phyloP scores from a whole-genome alignment of 2,888 invertebrate genomes.

The Encarsia formosa region DNA sequence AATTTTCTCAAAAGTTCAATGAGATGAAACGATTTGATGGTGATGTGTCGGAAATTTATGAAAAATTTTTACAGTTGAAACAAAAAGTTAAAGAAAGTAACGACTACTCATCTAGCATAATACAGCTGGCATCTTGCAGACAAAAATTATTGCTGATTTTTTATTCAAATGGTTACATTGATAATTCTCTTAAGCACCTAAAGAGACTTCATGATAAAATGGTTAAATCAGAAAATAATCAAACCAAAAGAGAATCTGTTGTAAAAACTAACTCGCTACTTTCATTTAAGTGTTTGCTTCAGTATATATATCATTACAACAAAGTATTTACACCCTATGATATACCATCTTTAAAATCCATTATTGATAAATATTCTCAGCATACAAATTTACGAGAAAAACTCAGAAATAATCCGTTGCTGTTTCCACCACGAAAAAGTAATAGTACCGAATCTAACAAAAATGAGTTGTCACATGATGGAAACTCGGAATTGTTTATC shows the following conservation, averaged over 20 bases:
- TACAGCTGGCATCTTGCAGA: not conserved
- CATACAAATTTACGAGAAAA: not conserved
- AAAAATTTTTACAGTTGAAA: conserved; percentile 2
- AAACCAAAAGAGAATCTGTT: no score
- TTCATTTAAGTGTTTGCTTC: not conserved
- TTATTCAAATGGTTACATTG: conserved; percentile 11
- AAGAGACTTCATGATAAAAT: not conserved
- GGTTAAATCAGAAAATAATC: no score
- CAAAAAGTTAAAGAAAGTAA: no score
- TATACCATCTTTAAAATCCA: not conserved
- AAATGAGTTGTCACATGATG: no score
- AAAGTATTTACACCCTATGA: conserved; percentile 17
- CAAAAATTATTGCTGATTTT: conserved; percentile 13
- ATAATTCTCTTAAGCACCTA: conserved; percentile 6
- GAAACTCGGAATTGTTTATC: no score
- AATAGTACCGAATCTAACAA: no score
- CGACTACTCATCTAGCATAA: no score
- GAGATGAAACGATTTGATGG: conserved; percentile 10
- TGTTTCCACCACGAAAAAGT: conserved; percentile 2
- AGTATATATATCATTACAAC: conserved; percentile 15
- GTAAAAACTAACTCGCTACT: not conserved
- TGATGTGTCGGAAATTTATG: conserved; percentile 16
- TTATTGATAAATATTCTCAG: conserved; percentile 5
- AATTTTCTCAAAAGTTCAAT: conserved; percentile 11
- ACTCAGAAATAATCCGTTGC: conserved; percentile 9